Evolutionary conservation across 2,888 invertebrate genomes (phyloP), one percentile per base, ranked within the genome.

Genomic region (Tillus elongatus): DNA sequence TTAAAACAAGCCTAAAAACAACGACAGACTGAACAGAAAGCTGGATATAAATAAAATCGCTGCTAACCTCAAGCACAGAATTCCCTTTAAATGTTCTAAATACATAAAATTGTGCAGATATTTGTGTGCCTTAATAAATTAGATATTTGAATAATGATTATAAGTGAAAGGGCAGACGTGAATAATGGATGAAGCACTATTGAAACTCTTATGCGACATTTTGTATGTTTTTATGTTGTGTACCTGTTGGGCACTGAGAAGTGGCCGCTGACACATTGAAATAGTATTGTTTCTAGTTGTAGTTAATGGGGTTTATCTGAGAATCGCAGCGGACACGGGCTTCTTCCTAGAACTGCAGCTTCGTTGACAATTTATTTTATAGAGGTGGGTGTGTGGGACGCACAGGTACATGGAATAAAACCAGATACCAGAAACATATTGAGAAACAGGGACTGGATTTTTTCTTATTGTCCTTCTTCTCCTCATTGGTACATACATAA

Each of bases 351-450:
- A 65, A 64, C 58, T 62, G 59, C 58, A 58, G 58, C 56, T 55
- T 58, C 56, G 63, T 65, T 66, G 66, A 66, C 65, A 66, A 66
- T 66, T 66, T 66, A 66, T 66, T 66, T 66, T 66, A 66, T 59
- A 54, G 56, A 54, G 56, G 57, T 58, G 58, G 58, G 58, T 52
- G 58, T 57, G 56, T 55, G 52, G 54, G 53, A 53, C 48, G 52
- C 45, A 45, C 51, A 50, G 48, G 50, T 51, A n/a, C n/a, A n/a
- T n/a, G 47, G 42, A 13, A 33, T 16, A 14, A 27, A 36, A 13
- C 9, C 14, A 15, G 14, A 32, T 14, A 15, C 16, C 16, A 8
- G 11, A 32, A 32, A n/a, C n/a, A n/a, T n/a, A n/a, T n/a, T n/a
- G n/a, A n/a, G n/a, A n/a, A n/a, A n/a, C n/a, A n/a, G n/a, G n/a